These are phyloP conservation scores for Cephalopholis sonnerati DNA, from an alignment of 2,113 vertebrate species.

Conservation along the genomic window DNA sequence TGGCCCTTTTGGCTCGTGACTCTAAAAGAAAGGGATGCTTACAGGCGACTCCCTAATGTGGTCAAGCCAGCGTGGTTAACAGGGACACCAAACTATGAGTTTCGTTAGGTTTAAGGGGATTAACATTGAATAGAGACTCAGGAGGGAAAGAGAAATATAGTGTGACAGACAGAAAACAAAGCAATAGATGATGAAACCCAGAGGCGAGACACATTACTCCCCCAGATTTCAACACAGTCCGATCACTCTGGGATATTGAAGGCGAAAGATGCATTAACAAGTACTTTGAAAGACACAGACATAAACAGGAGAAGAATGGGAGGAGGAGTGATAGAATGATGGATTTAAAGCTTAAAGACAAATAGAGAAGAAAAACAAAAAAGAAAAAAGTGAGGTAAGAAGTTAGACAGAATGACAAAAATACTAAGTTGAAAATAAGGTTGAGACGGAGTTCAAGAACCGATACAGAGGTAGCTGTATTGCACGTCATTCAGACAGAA, in stretches of 20 bases:
- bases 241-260: conserved; percentile 21
- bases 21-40: conserved; percentile 59
- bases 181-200: conserved; percentile 7
- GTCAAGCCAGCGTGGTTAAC: conserved; percentile 45
- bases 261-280: conserved; percentile 14
- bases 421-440: background rate
- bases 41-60: conserved; percentile 62
- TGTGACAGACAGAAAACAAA: conserved; percentile 41
- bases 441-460: background rate
- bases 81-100: conserved; percentile 48
- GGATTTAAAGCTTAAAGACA: background rate
- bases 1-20: conserved; percentile 51
- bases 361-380: background rate
- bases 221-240: background rate
- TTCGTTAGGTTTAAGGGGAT: conserved; percentile 43
- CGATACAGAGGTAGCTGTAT: background rate
- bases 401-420: background rate
- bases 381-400: background rate
- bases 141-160: conserved; percentile 9
- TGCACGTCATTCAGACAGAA: conserved; percentile 26
- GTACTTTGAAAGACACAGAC: background rate
- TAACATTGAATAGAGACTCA: conserved; percentile 7
- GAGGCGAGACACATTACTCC: conserved; percentile 3
- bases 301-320: background rate
- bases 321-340: background rate